These are phyloP conservation scores for Melierax canorus DNA, from an alignment of 2,113 vertebrate genomes.

Conservation along the genomic window DNA sequence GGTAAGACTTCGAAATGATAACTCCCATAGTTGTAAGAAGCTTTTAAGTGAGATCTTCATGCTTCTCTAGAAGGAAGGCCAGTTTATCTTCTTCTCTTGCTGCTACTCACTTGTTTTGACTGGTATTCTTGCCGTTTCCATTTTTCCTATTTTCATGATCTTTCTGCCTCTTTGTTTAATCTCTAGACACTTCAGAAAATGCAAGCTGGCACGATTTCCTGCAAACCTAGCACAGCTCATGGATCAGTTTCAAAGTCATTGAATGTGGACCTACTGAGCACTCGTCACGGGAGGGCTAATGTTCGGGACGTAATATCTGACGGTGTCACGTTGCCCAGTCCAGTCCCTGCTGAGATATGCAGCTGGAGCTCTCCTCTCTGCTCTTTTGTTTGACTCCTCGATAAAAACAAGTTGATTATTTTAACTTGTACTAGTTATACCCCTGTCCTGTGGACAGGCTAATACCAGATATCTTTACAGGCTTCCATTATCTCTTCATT, in stretches of 20 bases:
- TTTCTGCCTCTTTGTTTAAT: not conserved
- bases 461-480: not conserved
- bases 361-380: not conserved
- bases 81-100: not conserved
- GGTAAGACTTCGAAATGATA: not conserved
- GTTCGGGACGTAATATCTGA: not conserved
- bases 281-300: not conserved
- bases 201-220: not conserved
- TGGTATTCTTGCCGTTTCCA: rapidly evolving
- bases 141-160: not conserved
- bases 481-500: not conserved
- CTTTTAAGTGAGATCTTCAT: not conserved
- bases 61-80: not conserved
- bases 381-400: not conserved
- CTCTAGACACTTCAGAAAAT: not conserved
- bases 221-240: not conserved
- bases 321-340: not conserved
- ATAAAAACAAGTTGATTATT: not conserved
- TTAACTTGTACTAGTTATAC: not conserved
- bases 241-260: not conserved
- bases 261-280: not conserved
- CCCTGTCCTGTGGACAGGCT: not conserved
- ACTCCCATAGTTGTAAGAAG: not conserved
- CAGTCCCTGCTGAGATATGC: not conserved
- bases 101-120: not conserved